Evolutionary conservation across 2,888 invertebrate species (phyloP).

Genomic region (Cetonia aurata): DNA sequence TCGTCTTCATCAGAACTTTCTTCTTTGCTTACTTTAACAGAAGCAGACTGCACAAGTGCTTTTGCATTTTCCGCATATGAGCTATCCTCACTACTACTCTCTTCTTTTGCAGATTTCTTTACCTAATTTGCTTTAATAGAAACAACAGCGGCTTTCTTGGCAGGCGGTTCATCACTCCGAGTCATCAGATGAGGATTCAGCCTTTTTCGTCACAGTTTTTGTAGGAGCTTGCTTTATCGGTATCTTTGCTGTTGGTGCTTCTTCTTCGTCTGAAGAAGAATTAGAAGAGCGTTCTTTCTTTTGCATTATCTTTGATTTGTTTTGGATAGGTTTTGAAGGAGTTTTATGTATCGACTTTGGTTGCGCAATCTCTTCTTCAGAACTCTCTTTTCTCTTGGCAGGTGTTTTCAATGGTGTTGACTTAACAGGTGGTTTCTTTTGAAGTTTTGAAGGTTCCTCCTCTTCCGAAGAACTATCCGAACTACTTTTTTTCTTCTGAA

Average conservation of each 20-base stretch:
- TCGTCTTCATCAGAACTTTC: conserved; percentile 52
- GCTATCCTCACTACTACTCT: conserved; percentile 61
- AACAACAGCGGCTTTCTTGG: conserved; percentile 47
- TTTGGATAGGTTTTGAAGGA: conserved; percentile 31
- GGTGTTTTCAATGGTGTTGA: conserved; percentile 7
- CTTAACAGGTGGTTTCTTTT: conserved; percentile 50
- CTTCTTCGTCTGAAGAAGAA: conserved; percentile 49
- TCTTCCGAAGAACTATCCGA: conserved; percentile 59
- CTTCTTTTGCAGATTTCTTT: conserved; percentile 53
- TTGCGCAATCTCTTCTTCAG: conserved; percentile 56
- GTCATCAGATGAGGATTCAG: conserved; percentile 50
- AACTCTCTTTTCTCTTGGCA: conserved; percentile 47
- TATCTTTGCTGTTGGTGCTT: conserved; percentile 31
- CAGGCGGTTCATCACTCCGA: conserved; percentile 58
- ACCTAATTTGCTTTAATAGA: conserved; percentile 52
- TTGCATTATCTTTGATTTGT: conserved; percentile 42
- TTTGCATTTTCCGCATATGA: conserved; percentile 57
- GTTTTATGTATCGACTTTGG: conserved; percentile 32
- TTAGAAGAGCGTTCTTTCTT: conserved; percentile 47
- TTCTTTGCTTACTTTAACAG: conserved; percentile 49
- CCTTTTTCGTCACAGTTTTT: conserved; percentile 30
- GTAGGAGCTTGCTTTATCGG: conserved; percentile 39
- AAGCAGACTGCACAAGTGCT: conserved; percentile 50
- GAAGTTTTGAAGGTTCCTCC: conserved; percentile 53
- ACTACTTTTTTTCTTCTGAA: conserved; percentile 49